Evolutionary conservation across 1,140 invertebrate genomes (phyloP), one percentile per base, ranked within the genome.

Genomic region (Nephila pilipes): DNA sequence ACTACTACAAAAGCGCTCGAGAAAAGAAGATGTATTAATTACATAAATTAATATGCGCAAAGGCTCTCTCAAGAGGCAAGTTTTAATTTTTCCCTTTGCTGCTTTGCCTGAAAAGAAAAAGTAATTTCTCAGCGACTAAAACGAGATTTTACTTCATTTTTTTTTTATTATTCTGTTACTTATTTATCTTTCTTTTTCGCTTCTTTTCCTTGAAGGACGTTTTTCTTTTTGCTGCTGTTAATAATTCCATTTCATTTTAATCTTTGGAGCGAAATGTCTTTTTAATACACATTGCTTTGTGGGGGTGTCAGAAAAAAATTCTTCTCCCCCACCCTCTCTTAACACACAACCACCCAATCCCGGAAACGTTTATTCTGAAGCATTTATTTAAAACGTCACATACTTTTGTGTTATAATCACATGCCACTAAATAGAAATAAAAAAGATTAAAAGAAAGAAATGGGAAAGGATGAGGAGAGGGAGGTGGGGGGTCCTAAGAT

Each of bases 31-130:
- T 93, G 85, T 93, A 93, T 93, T 93, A 93, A 93, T 93, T 93
- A 93, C 91, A 87, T 93, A 93, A 93, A 93, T 93, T 93, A 93
- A 93, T 93, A 93, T 93, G 91, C 69, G 85, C 91, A 93, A 93
- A 87, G 65, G 55, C 29, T 87, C 36, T 80, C 91, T 93, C 63
- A 80, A 93, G 83, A 93, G 63, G 25, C 29, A n/a, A 8, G 63
- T 38, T 90, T 93, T 87, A 87, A 58, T 87, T 87, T 87, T 80
- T 58, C 83, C 36, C 54, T 29, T 75, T 75, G 69, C 69, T 80
- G 54, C 14, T 18, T 87, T 87, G 75, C 25, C 10, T 87, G 4
- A 80, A 87, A 93, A 38, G 65, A 79, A 93, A 79, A 79, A 87
- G 58, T 85, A 85, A 87, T 93, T 93, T 93, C 85, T 87, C 29